A percentile compares a stretch with the other conserved stretches of the same genome.
Conservation (phyloP, 1,140 invertebrate genomes). For the Nymphalis io region DNA sequence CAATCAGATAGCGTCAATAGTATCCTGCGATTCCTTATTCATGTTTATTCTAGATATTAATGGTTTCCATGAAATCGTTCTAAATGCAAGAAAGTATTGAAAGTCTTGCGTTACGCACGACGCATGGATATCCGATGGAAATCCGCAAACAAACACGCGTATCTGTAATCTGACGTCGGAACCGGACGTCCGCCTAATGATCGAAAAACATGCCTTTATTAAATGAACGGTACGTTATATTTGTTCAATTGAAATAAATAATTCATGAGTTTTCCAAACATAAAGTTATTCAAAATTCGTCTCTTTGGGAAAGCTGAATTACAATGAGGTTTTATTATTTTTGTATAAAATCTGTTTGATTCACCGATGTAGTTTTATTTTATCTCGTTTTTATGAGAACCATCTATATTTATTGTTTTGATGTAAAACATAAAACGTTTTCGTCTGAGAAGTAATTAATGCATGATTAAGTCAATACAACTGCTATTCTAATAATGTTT, state of each 20-base stretch:
- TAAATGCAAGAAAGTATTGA: slow-evolving; percentile 24
- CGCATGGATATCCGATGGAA: slow-evolving; percentile 30
- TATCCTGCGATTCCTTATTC: not conserved
- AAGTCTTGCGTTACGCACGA: slow-evolving; percentile 26
- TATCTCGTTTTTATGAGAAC: slow-evolving; percentile 7
- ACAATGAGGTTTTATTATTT: slow-evolving; percentile 1
- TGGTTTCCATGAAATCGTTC: slow-evolving; percentile 8
- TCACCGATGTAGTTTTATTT: not conserved
- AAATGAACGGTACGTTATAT: not conserved
- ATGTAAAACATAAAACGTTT: slow-evolving; percentile 7
- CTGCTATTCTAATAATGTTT: not conserved
- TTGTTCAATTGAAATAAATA: slow-evolving; percentile 18
- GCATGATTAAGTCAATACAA: not conserved
- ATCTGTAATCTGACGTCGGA: slow-evolving; percentile 24
- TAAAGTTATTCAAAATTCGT: not conserved
- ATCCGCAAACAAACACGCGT: slow-evolving; percentile 20
- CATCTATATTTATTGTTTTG: not conserved
- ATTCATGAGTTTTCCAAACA: slow-evolving; percentile 18
- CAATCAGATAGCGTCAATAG: not conserved
- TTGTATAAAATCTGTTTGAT: not conserved
- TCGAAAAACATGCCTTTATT: slow-evolving; percentile 22
- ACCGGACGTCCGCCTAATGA: slow-evolving; percentile 27
- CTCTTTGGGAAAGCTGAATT: slow-evolving; percentile 12
- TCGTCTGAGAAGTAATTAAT: not conserved
- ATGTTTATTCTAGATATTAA: slow-evolving; percentile 11